These are phyloP conservation scores for Daphoenositta chrysoptera DNA, from an alignment of 2,113 vertebrate genomes.

Conservation along the genomic window DNA sequence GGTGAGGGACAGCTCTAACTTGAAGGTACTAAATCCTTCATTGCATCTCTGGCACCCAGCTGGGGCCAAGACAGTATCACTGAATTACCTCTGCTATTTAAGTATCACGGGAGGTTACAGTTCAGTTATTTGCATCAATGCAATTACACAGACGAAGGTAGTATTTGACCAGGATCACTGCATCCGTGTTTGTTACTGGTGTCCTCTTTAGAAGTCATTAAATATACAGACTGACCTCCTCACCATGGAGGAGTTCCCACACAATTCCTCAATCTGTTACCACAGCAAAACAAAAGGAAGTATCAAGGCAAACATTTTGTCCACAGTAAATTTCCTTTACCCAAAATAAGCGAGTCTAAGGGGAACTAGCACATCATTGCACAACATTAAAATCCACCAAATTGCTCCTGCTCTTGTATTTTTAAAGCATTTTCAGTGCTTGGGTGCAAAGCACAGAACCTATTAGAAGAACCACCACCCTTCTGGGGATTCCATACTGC, in stretches of 20 bases:
- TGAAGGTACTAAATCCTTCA: background rate
- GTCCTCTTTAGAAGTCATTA: background rate
- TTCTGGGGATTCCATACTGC: background rate
- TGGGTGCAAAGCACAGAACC: background rate
- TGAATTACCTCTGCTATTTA: background rate
- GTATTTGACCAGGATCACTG: background rate
- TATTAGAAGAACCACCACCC: background rate
- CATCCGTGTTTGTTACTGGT: background rate
- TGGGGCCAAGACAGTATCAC: background rate
- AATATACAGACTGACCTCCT: background rate
- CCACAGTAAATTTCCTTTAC: slow-evolving; percentile 19
- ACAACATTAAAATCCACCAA: slow-evolving; percentile 31
- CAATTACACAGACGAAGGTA: background rate
- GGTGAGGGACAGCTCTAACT: background rate
- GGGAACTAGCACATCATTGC: slow-evolving; percentile 43
- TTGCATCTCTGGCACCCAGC: background rate
- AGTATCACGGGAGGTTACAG: background rate
- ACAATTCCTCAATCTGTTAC: background rate
- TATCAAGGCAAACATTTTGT: background rate
- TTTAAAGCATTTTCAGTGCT: slow-evolving; percentile 39
- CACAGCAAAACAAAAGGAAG: slow-evolving; percentile 27
- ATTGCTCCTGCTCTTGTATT: background rate
- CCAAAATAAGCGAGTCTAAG: background rate
- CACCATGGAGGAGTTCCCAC: background rate
- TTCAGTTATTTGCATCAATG: background rate